Evolutionary conservation across 2,113 vertebrate genomes (phyloP).

Genomic region (Ceyx margarethae): DNA sequence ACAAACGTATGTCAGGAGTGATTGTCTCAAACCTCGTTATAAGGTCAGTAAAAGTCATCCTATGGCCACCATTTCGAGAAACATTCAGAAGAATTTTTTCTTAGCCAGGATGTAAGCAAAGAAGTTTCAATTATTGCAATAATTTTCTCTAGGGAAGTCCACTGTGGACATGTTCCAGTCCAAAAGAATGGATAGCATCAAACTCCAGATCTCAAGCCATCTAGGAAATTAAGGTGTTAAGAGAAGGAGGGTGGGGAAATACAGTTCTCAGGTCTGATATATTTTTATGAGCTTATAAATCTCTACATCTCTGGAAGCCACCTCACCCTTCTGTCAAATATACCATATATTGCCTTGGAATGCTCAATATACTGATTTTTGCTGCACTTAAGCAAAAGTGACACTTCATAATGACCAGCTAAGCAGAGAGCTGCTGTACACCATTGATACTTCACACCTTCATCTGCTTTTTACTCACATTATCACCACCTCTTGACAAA

Average conservation of each 20-base stretch:
- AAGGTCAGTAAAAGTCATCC: neutral
- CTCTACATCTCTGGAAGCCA: neutral
- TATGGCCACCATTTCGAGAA: neutral
- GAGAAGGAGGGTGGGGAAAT: neutral
- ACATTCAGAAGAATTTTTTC: neutral
- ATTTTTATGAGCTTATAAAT: neutral
- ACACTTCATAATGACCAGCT: neutral
- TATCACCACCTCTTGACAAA: neutral
- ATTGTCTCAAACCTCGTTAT: neutral
- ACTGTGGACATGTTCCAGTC: neutral
- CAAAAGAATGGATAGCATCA: neutral
- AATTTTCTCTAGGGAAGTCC: neutral
- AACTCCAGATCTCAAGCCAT: neutral
- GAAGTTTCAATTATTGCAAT: too few relatives aligned
- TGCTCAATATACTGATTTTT: accelerated
- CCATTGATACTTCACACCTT: neutral
- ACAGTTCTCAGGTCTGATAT: neutral
- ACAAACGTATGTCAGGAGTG: accelerated
- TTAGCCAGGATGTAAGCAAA: neutral
- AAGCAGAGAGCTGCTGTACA: neutral
- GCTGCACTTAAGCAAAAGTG: neutral
- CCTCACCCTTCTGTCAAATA: neutral
- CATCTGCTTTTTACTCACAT: neutral
- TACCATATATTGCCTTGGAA: neutral
- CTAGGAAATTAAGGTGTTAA: neutral